phyloP scores from a whole-genome alignment of 2,888 invertebrate species.

The Andrena dorsata region DNA sequence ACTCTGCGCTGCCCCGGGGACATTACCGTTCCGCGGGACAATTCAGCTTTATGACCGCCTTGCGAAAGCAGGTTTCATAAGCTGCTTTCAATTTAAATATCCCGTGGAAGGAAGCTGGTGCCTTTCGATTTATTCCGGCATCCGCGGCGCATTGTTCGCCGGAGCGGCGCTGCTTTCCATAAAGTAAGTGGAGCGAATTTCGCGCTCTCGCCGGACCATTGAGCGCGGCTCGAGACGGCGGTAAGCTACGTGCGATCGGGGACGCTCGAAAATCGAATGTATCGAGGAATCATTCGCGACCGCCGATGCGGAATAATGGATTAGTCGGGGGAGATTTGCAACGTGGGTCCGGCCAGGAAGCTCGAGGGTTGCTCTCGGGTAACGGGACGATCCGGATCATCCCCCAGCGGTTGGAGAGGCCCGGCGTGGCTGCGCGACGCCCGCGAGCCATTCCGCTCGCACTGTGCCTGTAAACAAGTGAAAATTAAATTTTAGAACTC shows the following conservation, averaged over 20 bases:
- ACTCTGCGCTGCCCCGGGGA: neutral
- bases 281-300: conserved; percentile 68
- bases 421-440: conserved; percentile 28
- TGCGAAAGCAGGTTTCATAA: conserved; percentile 32
- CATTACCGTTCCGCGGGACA: conserved; percentile 1
- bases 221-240: conserved; percentile 21
- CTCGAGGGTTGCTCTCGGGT: conserved; percentile 18
- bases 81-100: conserved; percentile 44
- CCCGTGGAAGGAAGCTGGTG: conserved; percentile 16
- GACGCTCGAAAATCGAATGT: conserved; percentile 67
- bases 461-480: conserved; percentile 63
- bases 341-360: conserved; percentile 45
- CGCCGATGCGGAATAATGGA: conserved; percentile 72
- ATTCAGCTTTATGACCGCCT: conserved; percentile 31
- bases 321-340: conserved; percentile 61
- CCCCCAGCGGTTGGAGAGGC: conserved; percentile 48
- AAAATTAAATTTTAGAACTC: conserved; percentile 66
- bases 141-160: conserved; percentile 31
- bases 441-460: conserved; percentile 43
- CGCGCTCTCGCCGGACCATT: conserved; percentile 55
- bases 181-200: conserved; percentile 62
- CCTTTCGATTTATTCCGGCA: conserved; percentile 25
- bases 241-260: conserved; percentile 70
- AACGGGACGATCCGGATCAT: conserved; percentile 61
- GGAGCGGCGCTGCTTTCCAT: conserved; percentile 51